Base-by-base conservation (phyloP, 2,888 invertebrate species). In the Heliconius erato region DNA sequence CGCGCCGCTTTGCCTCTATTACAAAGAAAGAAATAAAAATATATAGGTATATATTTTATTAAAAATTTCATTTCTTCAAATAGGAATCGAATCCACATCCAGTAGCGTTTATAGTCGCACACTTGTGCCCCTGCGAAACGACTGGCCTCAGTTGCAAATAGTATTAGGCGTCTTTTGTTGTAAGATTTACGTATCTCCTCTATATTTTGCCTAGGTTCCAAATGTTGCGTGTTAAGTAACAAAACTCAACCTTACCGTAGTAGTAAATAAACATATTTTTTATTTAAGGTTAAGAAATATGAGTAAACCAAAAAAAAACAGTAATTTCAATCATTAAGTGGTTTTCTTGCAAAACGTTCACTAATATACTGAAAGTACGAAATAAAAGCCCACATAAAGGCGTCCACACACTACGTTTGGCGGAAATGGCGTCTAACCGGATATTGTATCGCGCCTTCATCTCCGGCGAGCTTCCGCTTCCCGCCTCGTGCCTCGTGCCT, bases 381-480 rank as follows among this genome's bases (percentile, higher is more conserved):
- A 82, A 85, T 79, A 81, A 84, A 84, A 84, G 49, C 79, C 81
- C 79, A 81, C 69, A 77, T 85, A 84, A 85, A 85, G 85, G 84
- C 84, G 82, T 85, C 83, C 91, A 92, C 94, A 94, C 92, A 93
- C 92, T 91, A 90, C 90, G 90, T 90, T 92, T 92, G 94, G 93
- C 94, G 95, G 96, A 95, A 94, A 95, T 94, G 94, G 95, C 95
- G 94, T 93, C 94, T 93, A 94, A 95, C 96, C 95, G 96, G 96
- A 96, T 96, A 96, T 96, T 96, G 95, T 96, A 96, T 96, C 96
- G 96, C 94, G 95, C 94, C 95, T 96, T 96, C 96, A 96, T 96
- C 96, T 96, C 96, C 96, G 96, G 96, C 92, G 90, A 86, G 92
- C 94, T 94, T 95, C 95, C 95, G 93, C 91, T 93, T 95, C 95